Evolutionary conservation across 2,113 vertebrate species (phyloP).

Genomic region (Gymnobelideus leadbeateri): DNA sequence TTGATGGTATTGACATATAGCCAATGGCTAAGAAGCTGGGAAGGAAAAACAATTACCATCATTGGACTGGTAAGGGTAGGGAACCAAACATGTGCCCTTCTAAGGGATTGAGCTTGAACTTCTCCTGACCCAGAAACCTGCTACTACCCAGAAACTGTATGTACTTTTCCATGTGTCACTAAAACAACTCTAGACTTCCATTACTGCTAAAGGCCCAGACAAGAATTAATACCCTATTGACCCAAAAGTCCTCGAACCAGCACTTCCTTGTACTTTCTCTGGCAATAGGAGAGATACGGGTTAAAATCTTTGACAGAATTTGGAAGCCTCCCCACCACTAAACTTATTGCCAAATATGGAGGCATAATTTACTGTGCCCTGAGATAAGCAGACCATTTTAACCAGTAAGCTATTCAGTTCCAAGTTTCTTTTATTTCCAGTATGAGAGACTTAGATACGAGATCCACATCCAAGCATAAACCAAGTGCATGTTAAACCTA

Average conservation of each 20-base stretch:
- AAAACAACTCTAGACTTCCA: background rate
- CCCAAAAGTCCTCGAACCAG: background rate
- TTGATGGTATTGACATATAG: background rate
- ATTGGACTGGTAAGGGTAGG: background rate
- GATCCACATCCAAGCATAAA: too few relatives aligned
- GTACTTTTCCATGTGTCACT: background rate
- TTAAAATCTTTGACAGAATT: too few relatives aligned
- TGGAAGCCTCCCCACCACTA: too few relatives aligned
- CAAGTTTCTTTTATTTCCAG: too few relatives aligned
- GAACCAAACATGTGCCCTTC: background rate
- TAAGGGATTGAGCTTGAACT: background rate
- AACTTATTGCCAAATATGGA: too few relatives aligned
- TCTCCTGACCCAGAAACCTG: background rate
- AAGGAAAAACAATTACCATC: background rate
- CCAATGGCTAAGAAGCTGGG: background rate
- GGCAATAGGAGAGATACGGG: background rate
- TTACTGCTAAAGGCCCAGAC: background rate
- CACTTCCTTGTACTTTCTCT: background rate
- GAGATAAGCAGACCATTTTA: too few relatives aligned
- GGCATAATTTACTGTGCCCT: too few relatives aligned
- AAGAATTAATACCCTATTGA: background rate
- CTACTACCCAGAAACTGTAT: background rate
- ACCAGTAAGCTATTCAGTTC: too few relatives aligned
- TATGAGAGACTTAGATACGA: too few relatives aligned
- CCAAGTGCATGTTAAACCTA: too few relatives aligned